Conservation (phyloP, 2,797 vertebrate species). For the Prionace glauca region DNA sequence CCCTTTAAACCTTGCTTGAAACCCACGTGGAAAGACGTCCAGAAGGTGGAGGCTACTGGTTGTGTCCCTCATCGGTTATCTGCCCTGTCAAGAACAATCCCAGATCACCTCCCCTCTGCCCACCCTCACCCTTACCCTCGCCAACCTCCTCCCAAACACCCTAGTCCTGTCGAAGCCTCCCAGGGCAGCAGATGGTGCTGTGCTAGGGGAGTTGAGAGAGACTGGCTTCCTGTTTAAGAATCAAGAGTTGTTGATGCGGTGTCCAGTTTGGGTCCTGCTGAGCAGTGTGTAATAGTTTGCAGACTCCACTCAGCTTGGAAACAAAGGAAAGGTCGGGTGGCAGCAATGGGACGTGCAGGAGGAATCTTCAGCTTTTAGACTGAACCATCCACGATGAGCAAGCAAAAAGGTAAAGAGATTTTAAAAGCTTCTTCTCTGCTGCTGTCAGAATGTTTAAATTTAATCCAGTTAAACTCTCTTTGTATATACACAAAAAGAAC, state of each 20-base stretch:
- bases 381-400: neutral
- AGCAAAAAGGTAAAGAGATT: neutral
- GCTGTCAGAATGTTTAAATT: neutral
- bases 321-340: neutral
- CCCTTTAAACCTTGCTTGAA: too few relatives aligned
- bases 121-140: too few relatives aligned
- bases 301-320: neutral
- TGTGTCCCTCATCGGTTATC: neutral
- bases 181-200: slow-evolving; percentile 14
- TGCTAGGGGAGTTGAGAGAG: neutral
- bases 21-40: neutral
- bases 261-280: neutral
- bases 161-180: neutral
- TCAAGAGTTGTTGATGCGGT: neutral
- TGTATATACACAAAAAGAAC: neutral
- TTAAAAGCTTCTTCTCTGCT: neutral
- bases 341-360: neutral
- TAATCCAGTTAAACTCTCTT: neutral
- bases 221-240: neutral
- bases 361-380: neutral
- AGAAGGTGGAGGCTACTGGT: neutral
- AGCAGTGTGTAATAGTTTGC: neutral
- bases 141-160: neutral
- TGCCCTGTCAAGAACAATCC: neutral
- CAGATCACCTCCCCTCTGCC: too few relatives aligned